phyloP scores from a whole-genome alignment of 2,888 invertebrate species.

The Cataglyphis rosenhaueri region DNA sequence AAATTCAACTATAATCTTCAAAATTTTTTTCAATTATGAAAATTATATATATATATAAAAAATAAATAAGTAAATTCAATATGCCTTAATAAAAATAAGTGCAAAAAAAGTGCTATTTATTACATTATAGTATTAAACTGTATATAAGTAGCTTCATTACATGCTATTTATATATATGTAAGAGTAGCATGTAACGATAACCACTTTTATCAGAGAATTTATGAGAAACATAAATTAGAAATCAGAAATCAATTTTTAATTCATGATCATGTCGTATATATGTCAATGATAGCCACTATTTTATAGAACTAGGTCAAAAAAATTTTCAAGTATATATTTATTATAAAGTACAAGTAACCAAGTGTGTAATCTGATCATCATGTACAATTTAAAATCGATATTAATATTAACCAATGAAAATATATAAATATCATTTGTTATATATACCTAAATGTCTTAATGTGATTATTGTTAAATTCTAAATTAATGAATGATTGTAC shows the following conservation, averaged over 20 bases:
- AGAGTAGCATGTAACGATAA: background rate
- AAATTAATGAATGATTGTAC: constrained; percentile 62
- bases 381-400: background rate
- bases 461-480: constrained; percentile 52
- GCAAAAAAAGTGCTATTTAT: constrained; percentile 71
- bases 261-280: background rate
- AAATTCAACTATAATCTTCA: background rate
- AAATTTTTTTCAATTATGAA: background rate
- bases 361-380: background rate
- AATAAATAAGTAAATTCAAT: background rate
- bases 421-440: background rate
- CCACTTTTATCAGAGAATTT: background rate
- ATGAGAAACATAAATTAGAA: background rate
- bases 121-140: constrained; percentile 68
- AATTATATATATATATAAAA: constrained; percentile 2
- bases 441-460: constrained; percentile 13
- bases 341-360: background rate
- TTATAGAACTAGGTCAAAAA: background rate
- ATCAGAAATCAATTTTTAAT: constrained; percentile 16
- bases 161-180: constrained; percentile 35
- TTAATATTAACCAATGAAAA: background rate
- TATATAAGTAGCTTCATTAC: too few relatives aligned
- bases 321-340: constrained; percentile 11
- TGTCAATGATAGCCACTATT: background rate
- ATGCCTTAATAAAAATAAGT: constrained; percentile 44